Percentiles rank a stretch among this genome's conserved stretches.
Evolutionary conservation across 2,888 invertebrate genomes (phyloP).

Genomic region (Archaeoteleia sp.): DNA sequence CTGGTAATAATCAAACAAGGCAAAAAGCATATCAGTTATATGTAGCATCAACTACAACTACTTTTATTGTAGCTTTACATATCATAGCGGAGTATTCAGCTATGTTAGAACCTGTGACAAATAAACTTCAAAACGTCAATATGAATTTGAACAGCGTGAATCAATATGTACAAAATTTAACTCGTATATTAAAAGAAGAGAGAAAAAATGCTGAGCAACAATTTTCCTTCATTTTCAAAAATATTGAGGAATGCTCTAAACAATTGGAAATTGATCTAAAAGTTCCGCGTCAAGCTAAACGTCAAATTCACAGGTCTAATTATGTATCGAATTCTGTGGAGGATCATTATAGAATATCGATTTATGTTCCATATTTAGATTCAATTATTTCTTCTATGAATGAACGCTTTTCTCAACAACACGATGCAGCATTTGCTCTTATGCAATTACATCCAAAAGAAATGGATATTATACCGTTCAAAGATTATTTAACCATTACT

Average conservation of each 20-base stretch:
- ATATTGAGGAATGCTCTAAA: neutral
- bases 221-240: no score
- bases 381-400: constrained; percentile 6
- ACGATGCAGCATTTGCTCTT: neutral
- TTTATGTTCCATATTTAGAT: constrained; percentile 16
- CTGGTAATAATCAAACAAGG: no score
- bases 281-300: neutral
- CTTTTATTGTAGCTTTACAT: no score
- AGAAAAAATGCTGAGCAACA: constrained; percentile 3
- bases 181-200: neutral
- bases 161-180: constrained; percentile 5
- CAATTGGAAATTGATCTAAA: constrained; percentile 3
- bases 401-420: neutral
- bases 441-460: neutral
- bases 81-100: no score
- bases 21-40: no score
- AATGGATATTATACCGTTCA: neutral
- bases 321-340: constrained; percentile 1
- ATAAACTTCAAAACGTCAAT: neutral
- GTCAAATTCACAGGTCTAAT: constrained; percentile 9
- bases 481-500: neutral
- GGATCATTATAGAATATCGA: constrained; percentile 1
- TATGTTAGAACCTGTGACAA: no score
- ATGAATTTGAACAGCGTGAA: constrained; percentile 6
- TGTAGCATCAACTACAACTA: no score